Percentiles rank a stretch among this genome's conserved stretches.
Evolutionary conservation across 1,140 invertebrate genomes (phyloP).

Genomic region (Drosophila hydei): DNA sequence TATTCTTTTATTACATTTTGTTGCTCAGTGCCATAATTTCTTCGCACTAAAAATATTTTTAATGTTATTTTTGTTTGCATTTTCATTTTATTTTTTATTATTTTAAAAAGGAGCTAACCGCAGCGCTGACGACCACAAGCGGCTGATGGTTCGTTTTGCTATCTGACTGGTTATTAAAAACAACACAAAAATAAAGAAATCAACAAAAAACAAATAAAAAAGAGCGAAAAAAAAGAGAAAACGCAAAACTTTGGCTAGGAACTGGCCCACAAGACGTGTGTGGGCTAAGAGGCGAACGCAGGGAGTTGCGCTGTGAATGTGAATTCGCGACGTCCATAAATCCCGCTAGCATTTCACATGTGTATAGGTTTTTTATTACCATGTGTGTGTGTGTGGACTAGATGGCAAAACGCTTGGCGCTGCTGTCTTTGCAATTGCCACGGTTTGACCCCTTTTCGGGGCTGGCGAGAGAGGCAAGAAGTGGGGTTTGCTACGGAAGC

Average conservation of each 20-base stretch:
- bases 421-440: conserved; percentile 54
- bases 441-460: conserved; percentile 38
- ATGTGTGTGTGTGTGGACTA: conserved; percentile 31
- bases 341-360: conserved; percentile 74
- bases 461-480: background rate
- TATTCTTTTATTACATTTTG: background rate
- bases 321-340: conserved; percentile 67
- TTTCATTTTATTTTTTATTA: conserved; percentile 24
- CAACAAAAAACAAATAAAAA: conserved; percentile 37
- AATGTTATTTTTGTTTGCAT: conserved; percentile 35
- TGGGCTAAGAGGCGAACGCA: background rate
- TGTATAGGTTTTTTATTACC: conserved; percentile 79
- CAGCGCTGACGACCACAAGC: conserved; percentile 55
- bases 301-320: conserved; percentile 27
- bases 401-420: conserved; percentile 57
- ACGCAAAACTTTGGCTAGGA: conserved; percentile 43
- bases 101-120: conserved; percentile 44
- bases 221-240: conserved; percentile 26
- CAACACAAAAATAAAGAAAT: conserved; percentile 35
- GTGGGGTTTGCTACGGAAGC: conserved; percentile 8
- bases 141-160: conserved; percentile 53
- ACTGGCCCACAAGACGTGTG: conserved; percentile 16
- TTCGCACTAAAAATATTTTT: conserved; percentile 15
- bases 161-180: conserved; percentile 77
- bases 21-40: conserved; percentile 27